Evolutionary conservation across 2,888 invertebrate genomes (phyloP), one percentile per base, ranked within the genome.

Genomic region (Pristionchus maxplancki): DNA sequence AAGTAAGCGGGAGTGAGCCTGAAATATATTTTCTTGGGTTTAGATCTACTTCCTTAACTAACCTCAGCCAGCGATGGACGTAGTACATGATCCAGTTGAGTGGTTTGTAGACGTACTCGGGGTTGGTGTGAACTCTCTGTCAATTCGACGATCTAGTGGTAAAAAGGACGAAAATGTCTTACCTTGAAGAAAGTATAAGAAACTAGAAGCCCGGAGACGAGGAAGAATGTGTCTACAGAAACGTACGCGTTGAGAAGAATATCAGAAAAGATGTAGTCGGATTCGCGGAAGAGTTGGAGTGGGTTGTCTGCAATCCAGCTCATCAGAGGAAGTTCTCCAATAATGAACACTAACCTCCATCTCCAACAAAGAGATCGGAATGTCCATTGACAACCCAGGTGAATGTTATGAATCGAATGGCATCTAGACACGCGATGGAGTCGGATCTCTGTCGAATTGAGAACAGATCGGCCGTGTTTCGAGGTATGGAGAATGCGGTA

Each of bases 201-300:
- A 17, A 85, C 85, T 6, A 85, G 64, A 6, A 85, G 40, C 17
- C 85, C 85, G 13, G 62, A 64, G 5, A 85, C 17, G 64, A 64
- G 40, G 44, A 85, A 85, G 85, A 85, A 85, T 1, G 85, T 85
- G 85, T 85, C 85, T 0, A 85, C 85, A 20, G 85, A 64, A 1
- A 34, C 24, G 44, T 64, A 85, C 11, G 64, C 37, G 28, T 85
- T 85, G 28, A 85, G 44, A 31, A 83, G 20, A 24, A 83, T 11
- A 31, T 50, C 34, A 3, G 31, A 34, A 9, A 53, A 17, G 53
- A 83, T 28, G 20, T 83, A 34, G 11, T 83, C 58, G 9, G 34
- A 1, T 15, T 24, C 50, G 1, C 58, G 34, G 20, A 83, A 34
- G 17, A 83, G 20, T 58, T 83, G 50, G 6, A 83, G 8, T 8